Conservation (phyloP, 2,888 invertebrate species). For the Drosophila aldrichi region DNA sequence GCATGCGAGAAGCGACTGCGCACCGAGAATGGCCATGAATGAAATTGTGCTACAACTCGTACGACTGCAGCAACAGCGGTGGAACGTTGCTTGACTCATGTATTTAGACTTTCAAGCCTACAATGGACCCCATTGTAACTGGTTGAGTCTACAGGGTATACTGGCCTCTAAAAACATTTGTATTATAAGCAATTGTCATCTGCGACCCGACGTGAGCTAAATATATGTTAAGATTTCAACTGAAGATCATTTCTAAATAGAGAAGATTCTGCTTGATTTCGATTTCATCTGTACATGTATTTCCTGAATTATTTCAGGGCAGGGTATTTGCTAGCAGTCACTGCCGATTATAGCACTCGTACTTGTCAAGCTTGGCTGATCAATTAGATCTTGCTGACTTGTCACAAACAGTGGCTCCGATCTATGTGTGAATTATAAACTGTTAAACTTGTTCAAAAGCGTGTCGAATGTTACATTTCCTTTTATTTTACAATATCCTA, state of each 20-base stretch:
- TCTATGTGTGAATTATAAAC: constrained; percentile 1
- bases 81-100: constrained; percentile 49
- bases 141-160: background rate
- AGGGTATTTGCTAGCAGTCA: background rate
- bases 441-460: constrained; percentile 6
- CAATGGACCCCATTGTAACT: constrained; percentile 9
- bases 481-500: constrained; percentile 3
- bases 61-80: constrained; percentile 6
- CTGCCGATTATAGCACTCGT: background rate
- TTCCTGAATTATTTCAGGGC: background rate
- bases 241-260: background rate
- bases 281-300: background rate
- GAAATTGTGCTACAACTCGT: background rate
- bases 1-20: constrained; percentile 36
- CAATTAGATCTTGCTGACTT: constrained; percentile 60
- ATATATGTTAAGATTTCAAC: background rate
- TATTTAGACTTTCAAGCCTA: constrained; percentile 38
- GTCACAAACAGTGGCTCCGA: constrained; percentile 11
- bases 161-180: background rate
- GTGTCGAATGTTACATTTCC: constrained; percentile 28
- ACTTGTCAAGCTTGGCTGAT: constrained; percentile 48
- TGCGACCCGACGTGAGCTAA: background rate
- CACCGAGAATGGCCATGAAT: constrained; percentile 22
- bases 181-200: background rate
- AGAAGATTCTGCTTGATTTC: background rate